Percentiles rank a stretch among this genome's conserved stretches.
Evolutionary conservation across 2,888 invertebrate species (phyloP).

Genomic region (Galerucella pusilla): DNA sequence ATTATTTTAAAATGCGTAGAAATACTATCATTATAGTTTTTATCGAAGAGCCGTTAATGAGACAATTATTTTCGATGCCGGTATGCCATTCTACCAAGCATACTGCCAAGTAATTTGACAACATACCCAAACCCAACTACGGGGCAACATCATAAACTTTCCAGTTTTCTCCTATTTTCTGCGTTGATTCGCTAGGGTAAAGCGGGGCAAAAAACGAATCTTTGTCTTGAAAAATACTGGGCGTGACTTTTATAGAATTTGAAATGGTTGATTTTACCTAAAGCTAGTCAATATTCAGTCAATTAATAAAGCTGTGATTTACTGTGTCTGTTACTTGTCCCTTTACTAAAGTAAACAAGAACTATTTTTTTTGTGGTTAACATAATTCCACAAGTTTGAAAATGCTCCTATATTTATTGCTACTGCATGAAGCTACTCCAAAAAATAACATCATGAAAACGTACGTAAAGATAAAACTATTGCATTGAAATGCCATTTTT

Average conservation of each 20-base stretch:
- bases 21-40: neutral
- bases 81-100: neutral
- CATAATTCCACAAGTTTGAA: too few relatives aligned
- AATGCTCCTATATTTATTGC: too few relatives aligned
- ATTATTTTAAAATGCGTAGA: neutral
- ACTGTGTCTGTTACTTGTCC: too few relatives aligned
- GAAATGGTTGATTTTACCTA: neutral
- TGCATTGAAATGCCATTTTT: too few relatives aligned
- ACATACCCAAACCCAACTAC: conserved; percentile 9
- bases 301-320: neutral
- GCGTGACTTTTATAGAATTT: neutral
- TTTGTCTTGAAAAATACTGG: neutral
- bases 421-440: too few relatives aligned
- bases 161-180: conserved; percentile 27
- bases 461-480: too few relatives aligned
- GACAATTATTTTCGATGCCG: conserved; percentile 6
- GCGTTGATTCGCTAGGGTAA: conserved; percentile 19
- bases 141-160: conserved; percentile 24
- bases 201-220: conserved; percentile 5
- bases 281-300: neutral
- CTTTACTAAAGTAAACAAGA: too few relatives aligned
- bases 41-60: neutral
- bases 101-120: conserved; percentile 17
- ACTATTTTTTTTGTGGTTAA: too few relatives aligned
- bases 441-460: too few relatives aligned